Evolutionary conservation across 2,888 invertebrate species (phyloP).

Genomic region (Diarsia rubi): DNA sequence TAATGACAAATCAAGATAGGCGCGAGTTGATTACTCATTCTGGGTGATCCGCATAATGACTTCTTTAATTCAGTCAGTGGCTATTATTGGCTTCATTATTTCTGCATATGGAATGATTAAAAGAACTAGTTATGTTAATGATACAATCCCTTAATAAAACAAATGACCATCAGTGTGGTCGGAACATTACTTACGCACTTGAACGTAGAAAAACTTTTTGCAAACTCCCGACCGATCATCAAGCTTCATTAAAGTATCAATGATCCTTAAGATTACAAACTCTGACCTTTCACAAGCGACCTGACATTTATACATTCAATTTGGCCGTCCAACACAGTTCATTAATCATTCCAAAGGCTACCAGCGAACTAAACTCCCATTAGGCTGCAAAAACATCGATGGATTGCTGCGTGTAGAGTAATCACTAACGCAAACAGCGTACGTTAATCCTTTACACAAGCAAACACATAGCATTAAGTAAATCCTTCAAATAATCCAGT

Average conservation of each 20-base stretch:
- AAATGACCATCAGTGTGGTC: constrained; percentile 11
- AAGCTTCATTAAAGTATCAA: constrained; percentile 65
- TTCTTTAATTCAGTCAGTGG: constrained; percentile 7
- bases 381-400: constrained; percentile 80
- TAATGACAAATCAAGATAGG: not conserved
- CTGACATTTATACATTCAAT: constrained; percentile 76
- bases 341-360: constrained; percentile 73
- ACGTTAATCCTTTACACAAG: constrained; percentile 83
- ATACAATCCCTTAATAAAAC: constrained; percentile 16
- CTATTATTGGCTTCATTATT: not conserved
- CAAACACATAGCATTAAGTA: constrained; percentile 86
- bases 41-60: constrained; percentile 6
- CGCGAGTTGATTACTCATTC: not conserved
- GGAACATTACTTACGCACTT: not conserved
- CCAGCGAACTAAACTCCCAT: constrained; percentile 70
- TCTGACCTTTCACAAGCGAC: constrained; percentile 69
- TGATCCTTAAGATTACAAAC: constrained; percentile 65
- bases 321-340: constrained; percentile 69
- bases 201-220: constrained; percentile 50
- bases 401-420: constrained; percentile 75
- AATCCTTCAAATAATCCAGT: constrained; percentile 89
- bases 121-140: constrained; percentile 10
- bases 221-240: constrained; percentile 63
- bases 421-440: constrained; percentile 81
- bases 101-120: not conserved